Percentiles rank a stretch among this genome's conserved stretches.
Conservation (phyloP, 2,888 invertebrate genomes). For the Dolichomitus sp. region DNA sequence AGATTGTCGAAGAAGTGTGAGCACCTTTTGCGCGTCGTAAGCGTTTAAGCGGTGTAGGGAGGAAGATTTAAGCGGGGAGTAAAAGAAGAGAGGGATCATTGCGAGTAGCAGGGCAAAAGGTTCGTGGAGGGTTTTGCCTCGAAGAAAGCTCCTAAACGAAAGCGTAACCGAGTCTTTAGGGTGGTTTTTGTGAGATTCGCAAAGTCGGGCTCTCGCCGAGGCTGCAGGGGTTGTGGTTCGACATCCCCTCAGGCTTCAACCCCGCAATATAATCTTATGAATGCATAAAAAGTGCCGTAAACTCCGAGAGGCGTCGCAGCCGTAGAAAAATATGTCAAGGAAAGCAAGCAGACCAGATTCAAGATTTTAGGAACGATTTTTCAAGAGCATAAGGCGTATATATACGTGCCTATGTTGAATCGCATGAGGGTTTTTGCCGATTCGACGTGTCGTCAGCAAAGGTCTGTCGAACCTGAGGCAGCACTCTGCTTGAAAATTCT, state of each 20-base stretch:
- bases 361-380: conserved; percentile 66
- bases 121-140: conserved; percentile 49
- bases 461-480: conserved; percentile 19
- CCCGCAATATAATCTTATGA: conserved; percentile 78
- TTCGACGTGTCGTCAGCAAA: conserved; percentile 44
- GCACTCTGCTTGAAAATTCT: conserved; percentile 17
- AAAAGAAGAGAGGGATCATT: conserved; percentile 37
- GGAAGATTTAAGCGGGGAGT: conserved; percentile 1
- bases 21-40: conserved; percentile 75
- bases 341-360: conserved; percentile 48
- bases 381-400: conserved; percentile 33
- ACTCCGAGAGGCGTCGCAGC: conserved; percentile 68
- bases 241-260: conserved; percentile 42
- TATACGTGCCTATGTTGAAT: not conserved
- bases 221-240: conserved; percentile 38
- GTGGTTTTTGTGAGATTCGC: conserved; percentile 62
- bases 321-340: conserved; percentile 37
- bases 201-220: conserved; percentile 5
- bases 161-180: conserved; percentile 69
- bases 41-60: conserved; percentile 74
- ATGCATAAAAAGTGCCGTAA: conserved; percentile 80
- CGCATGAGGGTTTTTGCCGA: not conserved
- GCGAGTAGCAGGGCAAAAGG: conserved; percentile 36
- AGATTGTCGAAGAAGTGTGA: conserved; percentile 55
- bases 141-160: conserved; percentile 69